These are phyloP conservation scores for Enhydra lutris DNA, from an alignment of 2,113 vertebrate genomes.

Conservation along the genomic window DNA sequence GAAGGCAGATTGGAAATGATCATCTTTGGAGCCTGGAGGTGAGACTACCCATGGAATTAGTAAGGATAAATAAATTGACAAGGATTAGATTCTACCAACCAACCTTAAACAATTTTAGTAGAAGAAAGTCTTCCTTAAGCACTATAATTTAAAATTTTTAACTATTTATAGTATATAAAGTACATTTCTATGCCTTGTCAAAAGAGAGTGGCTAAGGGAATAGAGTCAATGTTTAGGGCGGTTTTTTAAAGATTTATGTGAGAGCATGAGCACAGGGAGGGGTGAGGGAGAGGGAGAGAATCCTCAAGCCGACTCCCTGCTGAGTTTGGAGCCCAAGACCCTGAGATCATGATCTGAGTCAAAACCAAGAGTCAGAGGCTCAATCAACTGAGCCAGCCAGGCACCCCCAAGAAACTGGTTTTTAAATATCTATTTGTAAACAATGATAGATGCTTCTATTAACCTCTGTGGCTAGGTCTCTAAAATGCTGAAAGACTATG, in stretches of 20 bases:
- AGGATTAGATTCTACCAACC: neutral
- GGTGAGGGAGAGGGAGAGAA: neutral
- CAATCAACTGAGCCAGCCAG: neutral
- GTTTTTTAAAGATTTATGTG: neutral
- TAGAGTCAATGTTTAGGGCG: neutral
- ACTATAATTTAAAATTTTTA: neutral
- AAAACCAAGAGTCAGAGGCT: neutral
- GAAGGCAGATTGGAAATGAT: neutral
- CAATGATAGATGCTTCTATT: neutral
- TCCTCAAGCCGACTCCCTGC: neutral
- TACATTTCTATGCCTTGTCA: neutral
- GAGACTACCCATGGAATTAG: neutral
- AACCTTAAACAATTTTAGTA: neutral
- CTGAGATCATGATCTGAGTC: neutral
- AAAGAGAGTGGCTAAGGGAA: neutral
- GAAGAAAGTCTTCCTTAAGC: neutral
- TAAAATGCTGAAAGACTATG: conserved; percentile 92
- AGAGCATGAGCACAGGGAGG: neutral
- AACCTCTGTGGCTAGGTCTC: conserved; percentile 83
- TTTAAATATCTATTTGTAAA: neutral
- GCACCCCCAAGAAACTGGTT: neutral
- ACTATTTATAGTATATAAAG: neutral
- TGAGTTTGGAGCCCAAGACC: neutral
- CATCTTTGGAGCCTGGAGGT: neutral
- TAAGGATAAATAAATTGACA: neutral